Conservation (phyloP, 2,797 vertebrate species). For the Squalus acanthias region DNA sequence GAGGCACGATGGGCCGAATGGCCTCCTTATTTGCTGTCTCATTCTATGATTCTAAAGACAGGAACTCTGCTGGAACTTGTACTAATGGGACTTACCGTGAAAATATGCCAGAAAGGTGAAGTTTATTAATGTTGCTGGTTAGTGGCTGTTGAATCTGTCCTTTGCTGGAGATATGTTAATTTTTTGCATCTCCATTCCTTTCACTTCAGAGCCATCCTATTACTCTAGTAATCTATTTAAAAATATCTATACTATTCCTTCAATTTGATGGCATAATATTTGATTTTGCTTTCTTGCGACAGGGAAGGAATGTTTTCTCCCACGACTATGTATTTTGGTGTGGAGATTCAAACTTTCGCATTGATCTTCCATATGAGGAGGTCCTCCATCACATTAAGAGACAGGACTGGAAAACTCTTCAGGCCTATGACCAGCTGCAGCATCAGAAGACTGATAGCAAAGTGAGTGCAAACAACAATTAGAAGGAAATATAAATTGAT, state of each 20-base stretch:
- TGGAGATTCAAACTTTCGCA: slow-evolving; percentile 69
- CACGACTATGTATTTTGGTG: slow-evolving; percentile 74
- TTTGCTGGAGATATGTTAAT: neutral
- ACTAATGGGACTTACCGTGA: no score
- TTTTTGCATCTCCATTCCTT: neutral
- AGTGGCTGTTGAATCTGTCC: neutral
- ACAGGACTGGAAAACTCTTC: slow-evolving; percentile 65
- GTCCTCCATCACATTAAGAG: slow-evolving; percentile 68
- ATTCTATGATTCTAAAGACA: no score
- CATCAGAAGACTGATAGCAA: slow-evolving; percentile 66
- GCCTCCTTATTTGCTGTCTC: no score
- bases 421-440: slow-evolving; percentile 67
- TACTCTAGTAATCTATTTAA: neutral
- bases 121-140: no score
- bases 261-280: neutral
- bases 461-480: slow-evolving; percentile 49
- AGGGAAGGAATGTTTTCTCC: slow-evolving; percentile 65
- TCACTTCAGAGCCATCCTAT: neutral
- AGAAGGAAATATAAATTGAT: no score
- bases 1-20: no score
- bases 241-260: slow-evolving; percentile 27
- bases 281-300: slow-evolving; percentile 25
- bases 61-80: no score
- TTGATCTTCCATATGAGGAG: slow-evolving; percentile 65
- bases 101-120: no score